Conservation (phyloP, 2,888 invertebrate genomes). For the Dascillus cervinus region DNA sequence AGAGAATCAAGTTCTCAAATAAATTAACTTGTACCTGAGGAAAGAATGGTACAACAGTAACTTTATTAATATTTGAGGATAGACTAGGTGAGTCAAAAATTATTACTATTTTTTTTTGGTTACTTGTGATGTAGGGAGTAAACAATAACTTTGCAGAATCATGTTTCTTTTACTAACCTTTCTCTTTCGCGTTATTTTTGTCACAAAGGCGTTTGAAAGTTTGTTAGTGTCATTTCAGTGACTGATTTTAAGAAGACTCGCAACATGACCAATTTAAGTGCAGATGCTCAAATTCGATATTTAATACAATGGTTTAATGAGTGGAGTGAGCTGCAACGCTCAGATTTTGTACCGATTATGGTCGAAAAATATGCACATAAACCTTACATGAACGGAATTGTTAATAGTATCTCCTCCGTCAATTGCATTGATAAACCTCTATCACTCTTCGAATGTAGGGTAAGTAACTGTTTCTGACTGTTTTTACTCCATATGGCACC, state of each 20-base stretch:
- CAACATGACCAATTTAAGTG: constrained; percentile 42
- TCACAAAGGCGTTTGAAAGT: constrained; percentile 13
- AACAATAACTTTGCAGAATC: constrained; percentile 20
- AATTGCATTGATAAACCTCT: constrained; percentile 69
- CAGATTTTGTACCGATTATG: constrained; percentile 73
- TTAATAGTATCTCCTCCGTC: constrained; percentile 58
- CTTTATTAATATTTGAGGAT: too few relatives aligned
- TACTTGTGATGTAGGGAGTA: too few relatives aligned
- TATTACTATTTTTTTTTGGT: too few relatives aligned
- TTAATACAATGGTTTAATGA: constrained; percentile 82
- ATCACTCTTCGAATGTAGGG: constrained; percentile 75
- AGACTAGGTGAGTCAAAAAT: too few relatives aligned
- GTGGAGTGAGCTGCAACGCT: constrained; percentile 81
- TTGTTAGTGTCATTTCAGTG: not conserved
- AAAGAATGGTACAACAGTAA: too few relatives aligned
- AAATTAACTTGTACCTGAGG: too few relatives aligned
- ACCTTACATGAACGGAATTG: constrained; percentile 65
- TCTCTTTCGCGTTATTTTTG: constrained; percentile 22
- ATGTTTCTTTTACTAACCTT: constrained; percentile 25
- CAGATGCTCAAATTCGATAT: constrained; percentile 73
- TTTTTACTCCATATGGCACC: too few relatives aligned
- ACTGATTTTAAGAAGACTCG: too few relatives aligned
- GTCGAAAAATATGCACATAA: constrained; percentile 56
- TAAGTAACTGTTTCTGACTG: constrained; percentile 42
- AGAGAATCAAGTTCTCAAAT: constrained; percentile 12